These are phyloP conservation scores for Salticus scenicus DNA, from an alignment of 2,888 invertebrate species.

Conservation along the genomic window DNA sequence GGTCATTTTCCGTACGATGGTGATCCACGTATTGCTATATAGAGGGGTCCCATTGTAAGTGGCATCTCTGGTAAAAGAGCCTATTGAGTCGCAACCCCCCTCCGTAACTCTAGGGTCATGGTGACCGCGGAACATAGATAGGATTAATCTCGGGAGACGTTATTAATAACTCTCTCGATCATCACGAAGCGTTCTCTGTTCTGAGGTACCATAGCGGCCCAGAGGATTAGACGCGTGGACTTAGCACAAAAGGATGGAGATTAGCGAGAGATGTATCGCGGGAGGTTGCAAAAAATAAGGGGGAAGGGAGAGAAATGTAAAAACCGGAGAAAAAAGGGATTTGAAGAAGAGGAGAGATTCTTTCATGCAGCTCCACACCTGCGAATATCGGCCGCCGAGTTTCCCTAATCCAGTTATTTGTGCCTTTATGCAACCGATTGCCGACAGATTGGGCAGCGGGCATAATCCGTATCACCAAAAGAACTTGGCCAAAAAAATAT, in stretches of 20 bases:
- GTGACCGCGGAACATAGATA: conserved; percentile 59
- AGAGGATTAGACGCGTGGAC: conserved; percentile 65
- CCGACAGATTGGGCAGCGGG: conserved; percentile 67
- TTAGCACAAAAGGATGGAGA: conserved; percentile 61
- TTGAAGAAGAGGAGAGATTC: conserved; percentile 55
- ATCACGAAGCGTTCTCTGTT: conserved; percentile 19
- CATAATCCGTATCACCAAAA: conserved; percentile 59
- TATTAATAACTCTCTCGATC: conserved; percentile 69
- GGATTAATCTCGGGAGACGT: conserved; percentile 50
- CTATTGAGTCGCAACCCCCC: conserved; percentile 40
- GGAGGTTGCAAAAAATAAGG: conserved; percentile 10
- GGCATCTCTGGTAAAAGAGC: conserved; percentile 39
- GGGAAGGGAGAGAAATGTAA: conserved; percentile 41
- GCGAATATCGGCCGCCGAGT: conserved; percentile 51
- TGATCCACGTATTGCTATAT: conserved; percentile 30
- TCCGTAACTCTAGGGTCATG: not conserved
- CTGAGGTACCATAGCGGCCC: conserved; percentile 24
- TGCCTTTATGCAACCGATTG: conserved; percentile 68
- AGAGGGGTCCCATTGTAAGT: conserved; percentile 35
- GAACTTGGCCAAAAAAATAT: conserved; percentile 52
- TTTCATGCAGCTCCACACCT: conserved; percentile 60
- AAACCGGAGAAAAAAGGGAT: conserved; percentile 52
- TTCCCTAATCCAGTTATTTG: conserved; percentile 70
- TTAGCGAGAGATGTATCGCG: conserved; percentile 34
- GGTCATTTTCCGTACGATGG: conserved; percentile 22